Base-by-base conservation (phyloP, 2,113 vertebrate genomes). In the Notothenia rossii region DNA sequence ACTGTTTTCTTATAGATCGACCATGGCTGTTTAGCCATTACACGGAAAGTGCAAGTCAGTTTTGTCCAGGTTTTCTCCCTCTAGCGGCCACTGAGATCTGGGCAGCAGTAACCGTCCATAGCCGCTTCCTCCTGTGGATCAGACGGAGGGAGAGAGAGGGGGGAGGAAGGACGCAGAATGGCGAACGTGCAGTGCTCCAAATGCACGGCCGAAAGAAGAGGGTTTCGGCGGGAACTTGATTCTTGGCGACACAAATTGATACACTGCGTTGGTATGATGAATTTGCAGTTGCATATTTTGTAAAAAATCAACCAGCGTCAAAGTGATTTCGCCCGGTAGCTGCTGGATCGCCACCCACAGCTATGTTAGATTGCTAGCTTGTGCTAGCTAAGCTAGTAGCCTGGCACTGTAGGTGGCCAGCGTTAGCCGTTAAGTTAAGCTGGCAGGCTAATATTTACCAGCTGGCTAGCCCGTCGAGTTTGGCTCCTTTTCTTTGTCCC, bases 221-320 rank as follows among this genome's bases (percentile, higher is more conserved):
- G 97, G 90, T 97, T 97, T 96, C 96, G 97, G 95, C 96, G 97
- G 95, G 97, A 98, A 95, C 97, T 99, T 91, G 98, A 99, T 92
- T 97, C 97, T 50, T 99, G 98, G 98, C 96, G 98, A 91, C 95
- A 98, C 93, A 97, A 96, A 94, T 91, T 99, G 89, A 97, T 98
- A 91, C 97, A 98, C 95, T 98, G 97, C 95, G 96, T 99, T 91
- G 98, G 98, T 98, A 97, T 96, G 97, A 84, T 12, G 20, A 18
- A 55, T 46, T 8, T 64, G 40, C 72, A 70, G 6, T 61, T 76
- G 75, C 43, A 46, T 75, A 14, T 75, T 77, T 61, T 53, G 25
- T 65, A 4, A 9, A 62, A 45, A 7, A 50, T 15, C 13, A 14
- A 54, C 10, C 17, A 25, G 66, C 1, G 49, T 40, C 7, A 1